Evolutionary conservation across 2,888 invertebrate species (phyloP).

Genomic region (Amblyteles armatorius): DNA sequence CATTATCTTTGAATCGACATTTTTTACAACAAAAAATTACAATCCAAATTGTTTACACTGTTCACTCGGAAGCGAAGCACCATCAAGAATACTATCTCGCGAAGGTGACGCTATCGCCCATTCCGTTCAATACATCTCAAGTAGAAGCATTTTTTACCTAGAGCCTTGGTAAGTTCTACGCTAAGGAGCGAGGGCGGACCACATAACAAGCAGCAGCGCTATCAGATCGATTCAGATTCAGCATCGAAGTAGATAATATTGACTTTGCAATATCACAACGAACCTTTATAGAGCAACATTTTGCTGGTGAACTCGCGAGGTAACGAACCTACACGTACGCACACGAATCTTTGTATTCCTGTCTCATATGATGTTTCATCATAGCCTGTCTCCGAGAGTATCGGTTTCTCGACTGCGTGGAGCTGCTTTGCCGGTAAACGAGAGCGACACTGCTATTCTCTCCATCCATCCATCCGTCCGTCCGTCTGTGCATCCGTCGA

Average conservation of each 20-base stretch:
- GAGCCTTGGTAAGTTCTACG: conserved; percentile 16
- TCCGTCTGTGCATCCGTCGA: not conserved
- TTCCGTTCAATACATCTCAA: not conserved
- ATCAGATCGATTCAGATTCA: too few species aligned
- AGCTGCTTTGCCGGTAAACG: not conserved
- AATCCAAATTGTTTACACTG: too few species aligned
- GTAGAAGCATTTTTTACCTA: conserved; percentile 40
- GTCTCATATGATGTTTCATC: not conserved
- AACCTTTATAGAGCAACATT: conserved; percentile 13
- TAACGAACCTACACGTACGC: not conserved
- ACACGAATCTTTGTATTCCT: not conserved
- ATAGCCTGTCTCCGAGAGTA: not conserved
- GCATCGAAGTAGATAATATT: not conserved
- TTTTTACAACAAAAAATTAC: too few species aligned
- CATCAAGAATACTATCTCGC: not conserved
- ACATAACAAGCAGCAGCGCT: not conserved
- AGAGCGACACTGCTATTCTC: not conserved
- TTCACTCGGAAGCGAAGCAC: not conserved
- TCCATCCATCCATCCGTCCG: not conserved
- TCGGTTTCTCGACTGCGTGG: not conserved
- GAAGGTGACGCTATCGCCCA: not conserved
- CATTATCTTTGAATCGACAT: not conserved
- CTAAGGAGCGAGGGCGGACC: not conserved
- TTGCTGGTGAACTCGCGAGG: conserved; percentile 23
- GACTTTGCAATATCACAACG: conserved; percentile 28